These are phyloP conservation scores for Zeugodacus cucurbitae DNA, from an alignment of 1,140 invertebrate species.

Conservation along the genomic window DNA sequence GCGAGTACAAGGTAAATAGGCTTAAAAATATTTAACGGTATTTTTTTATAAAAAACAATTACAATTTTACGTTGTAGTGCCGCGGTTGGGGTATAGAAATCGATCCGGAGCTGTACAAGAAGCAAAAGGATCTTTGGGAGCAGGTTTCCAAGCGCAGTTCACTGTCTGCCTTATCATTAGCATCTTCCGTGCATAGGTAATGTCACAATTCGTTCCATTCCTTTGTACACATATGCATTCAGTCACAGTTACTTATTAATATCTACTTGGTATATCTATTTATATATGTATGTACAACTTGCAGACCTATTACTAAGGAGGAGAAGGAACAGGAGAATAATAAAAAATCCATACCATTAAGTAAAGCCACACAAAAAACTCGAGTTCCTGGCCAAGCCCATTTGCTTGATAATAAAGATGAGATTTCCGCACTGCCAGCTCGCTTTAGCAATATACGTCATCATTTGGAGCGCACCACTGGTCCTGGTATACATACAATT, in stretches of 20 bases:
- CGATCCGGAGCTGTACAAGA: constrained; percentile 82
- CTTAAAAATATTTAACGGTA: not conserved
- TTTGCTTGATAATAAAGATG: constrained; percentile 65
- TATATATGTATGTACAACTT: not conserved
- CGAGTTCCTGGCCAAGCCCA: constrained; percentile 63
- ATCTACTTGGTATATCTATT: too few species aligned
- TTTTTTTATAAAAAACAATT: not conserved
- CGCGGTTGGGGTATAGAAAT: constrained; percentile 90
- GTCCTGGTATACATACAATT: constrained; percentile 69
- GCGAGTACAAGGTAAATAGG: constrained; percentile 87
- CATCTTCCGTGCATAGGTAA: constrained; percentile 84
- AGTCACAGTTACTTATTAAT: not conserved
- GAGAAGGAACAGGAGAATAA: constrained; percentile 89
- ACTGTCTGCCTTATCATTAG: constrained; percentile 87
- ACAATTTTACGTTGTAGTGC: constrained; percentile 70
- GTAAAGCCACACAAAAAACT: constrained; percentile 48
- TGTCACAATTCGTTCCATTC: not conserved
- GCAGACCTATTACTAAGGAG: constrained; percentile 82
- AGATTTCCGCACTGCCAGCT: constrained; percentile 68
- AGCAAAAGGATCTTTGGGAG: constrained; percentile 87
- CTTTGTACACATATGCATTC: not conserved
- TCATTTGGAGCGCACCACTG: constrained; percentile 78
- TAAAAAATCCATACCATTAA: constrained; percentile 69
- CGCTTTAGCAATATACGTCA: constrained; percentile 73
- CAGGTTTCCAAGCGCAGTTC: constrained; percentile 88